A percentile compares a stretch with the other conserved stretches of the same genome.
These are phyloP conservation scores for Thumatha senex DNA, from an alignment of 2,888 invertebrate species.

Conservation along the genomic window DNA sequence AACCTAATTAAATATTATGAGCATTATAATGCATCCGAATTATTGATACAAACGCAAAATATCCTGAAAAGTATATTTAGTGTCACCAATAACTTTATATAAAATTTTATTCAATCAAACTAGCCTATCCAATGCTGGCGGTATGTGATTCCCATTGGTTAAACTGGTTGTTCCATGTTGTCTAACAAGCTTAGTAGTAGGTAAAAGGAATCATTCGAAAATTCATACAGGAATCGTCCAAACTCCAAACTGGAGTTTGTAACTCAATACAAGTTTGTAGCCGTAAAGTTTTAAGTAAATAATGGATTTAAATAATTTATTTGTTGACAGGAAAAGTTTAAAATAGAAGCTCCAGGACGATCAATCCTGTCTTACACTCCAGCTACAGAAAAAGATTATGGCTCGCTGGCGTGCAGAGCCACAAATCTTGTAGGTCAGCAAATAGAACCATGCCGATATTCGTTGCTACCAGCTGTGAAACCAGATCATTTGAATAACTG, in stretches of 20 bases:
- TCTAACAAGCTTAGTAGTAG: too few relatives aligned
- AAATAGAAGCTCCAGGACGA: slow-evolving; percentile 75
- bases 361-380: slow-evolving; percentile 91
- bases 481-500: slow-evolving; percentile 92
- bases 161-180: too few relatives aligned
- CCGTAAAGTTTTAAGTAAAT: too few relatives aligned
- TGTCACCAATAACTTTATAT: too few relatives aligned
- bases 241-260: not conserved
- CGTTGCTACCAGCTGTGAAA: slow-evolving; percentile 89
- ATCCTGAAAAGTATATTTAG: too few relatives aligned
- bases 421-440: slow-evolving; percentile 89
- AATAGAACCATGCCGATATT: slow-evolving; percentile 88
- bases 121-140: too few relatives aligned
- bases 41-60: too few relatives aligned
- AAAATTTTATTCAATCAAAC: too few relatives aligned
- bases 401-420: slow-evolving; percentile 89
- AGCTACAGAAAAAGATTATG: slow-evolving; percentile 89
- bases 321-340: slow-evolving; percentile 78
- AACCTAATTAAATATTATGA: too few relatives aligned
- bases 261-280: not conserved
- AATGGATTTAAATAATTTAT: slow-evolving; percentile 1
- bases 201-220: too few relatives aligned
- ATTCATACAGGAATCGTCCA: not conserved
- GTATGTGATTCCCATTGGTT: too few relatives aligned
- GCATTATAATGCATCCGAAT: too few relatives aligned